phyloP scores from a whole-genome alignment of 2,888 invertebrate genomes.

The Catocala fraxini region DNA sequence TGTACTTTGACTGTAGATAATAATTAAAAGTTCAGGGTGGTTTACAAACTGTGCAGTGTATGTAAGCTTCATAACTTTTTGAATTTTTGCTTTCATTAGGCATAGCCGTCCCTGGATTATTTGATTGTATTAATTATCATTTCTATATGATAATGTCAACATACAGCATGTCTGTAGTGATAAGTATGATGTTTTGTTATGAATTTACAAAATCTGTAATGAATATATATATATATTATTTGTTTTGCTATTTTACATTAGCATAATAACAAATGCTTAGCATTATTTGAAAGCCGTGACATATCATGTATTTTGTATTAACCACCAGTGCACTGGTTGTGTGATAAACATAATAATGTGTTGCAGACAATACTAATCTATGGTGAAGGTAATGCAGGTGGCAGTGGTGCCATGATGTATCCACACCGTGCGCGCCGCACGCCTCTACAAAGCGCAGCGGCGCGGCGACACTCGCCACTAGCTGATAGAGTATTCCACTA shows the following conservation, averaged over 20 bases:
- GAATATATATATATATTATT: too few species aligned
- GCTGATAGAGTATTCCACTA: conserved; percentile 79
- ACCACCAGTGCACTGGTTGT: conserved; percentile 16
- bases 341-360: conserved; percentile 14
- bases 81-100: conserved; percentile 1
- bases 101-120: too few species aligned
- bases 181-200: not conserved
- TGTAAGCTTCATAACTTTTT: conserved; percentile 10
- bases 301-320: conserved; percentile 13
- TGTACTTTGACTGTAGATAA: conserved; percentile 50
- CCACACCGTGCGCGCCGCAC: not conserved
- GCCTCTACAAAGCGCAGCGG: too few species aligned
- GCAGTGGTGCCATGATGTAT: conserved; percentile 7
- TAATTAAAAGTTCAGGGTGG: conserved; percentile 52
- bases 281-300: conserved; percentile 10
- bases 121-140: too few species aligned
- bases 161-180: not conserved
- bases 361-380: conserved; percentile 9
- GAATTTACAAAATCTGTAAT: too few species aligned
- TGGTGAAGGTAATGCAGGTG: conserved; percentile 17
- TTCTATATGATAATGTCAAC: not conserved
- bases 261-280: conserved; percentile 8
- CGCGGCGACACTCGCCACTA: conserved; percentile 34
- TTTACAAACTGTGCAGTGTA: conserved; percentile 37
- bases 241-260: conserved; percentile 1